Evolutionary conservation across 2,888 invertebrate species (phyloP), one percentile per base, ranked within the genome.

Genomic region (Syritta pipiens): DNA sequence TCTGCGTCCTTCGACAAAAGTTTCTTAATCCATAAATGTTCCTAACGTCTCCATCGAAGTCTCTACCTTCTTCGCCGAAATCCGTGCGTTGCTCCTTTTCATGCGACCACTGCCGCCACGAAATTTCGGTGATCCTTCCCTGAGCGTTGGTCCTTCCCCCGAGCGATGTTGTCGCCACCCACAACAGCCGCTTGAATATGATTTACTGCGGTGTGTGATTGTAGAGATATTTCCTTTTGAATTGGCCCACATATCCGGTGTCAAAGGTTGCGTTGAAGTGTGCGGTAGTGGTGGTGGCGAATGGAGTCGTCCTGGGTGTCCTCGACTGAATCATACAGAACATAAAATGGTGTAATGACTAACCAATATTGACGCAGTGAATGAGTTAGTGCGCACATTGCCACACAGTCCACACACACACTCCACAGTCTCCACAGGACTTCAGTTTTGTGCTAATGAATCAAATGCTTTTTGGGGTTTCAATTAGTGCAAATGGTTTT

Each of bases 381-480:
- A n/a, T n/a, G n/a, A n/a, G n/a, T n/a, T n/a, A n/a, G n/a, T n/a
- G n/a, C n/a, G n/a, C n/a, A n/a, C n/a, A n/a, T n/a, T n/a, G n/a
- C n/a, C n/a, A n/a, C n/a, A n/a, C n/a, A n/a, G n/a, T n/a, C n/a
- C n/a, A n/a, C n/a, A n/a, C n/a, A n/a, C n/a, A n/a, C n/a, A n/a
- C n/a, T n/a, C n/a, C n/a, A n/a, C n/a, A n/a, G n/a, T n/a, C n/a
- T n/a, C n/a, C n/a, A n/a, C n/a, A n/a, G n/a, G n/a, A n/a, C n/a
- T n/a, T n/a, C n/a, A n/a, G n/a, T n/a, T n/a, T n/a, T n/a, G 9
- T 57, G 63, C 63, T 63, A 71, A 72, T 72, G 72, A 79, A 79
- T 68, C 79, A 79, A 74, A 79, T 79, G 79, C 62, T 68, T 68
- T 79, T 68, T 68, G 55, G 48, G 68, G 79, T 68, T 67, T 74